Evolutionary conservation across 2,113 vertebrate genomes (phyloP), one percentile per base, ranked within the genome.

Genomic region (Gymnocephalus cernua): DNA sequence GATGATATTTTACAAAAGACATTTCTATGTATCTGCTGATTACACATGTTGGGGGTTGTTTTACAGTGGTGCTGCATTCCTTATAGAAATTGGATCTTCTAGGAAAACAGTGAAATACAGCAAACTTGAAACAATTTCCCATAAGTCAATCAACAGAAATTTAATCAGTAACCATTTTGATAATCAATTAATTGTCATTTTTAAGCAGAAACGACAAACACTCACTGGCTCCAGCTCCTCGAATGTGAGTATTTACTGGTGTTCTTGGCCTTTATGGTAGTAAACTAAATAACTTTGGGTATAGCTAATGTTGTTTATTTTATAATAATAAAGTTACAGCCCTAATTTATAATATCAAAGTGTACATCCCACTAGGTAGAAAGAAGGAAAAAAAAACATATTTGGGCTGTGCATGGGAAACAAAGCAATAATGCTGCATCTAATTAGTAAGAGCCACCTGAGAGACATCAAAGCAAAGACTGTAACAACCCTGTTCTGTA

Each of bases 381-480:
- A 32, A 32, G 32, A 32, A 32, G 32, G 47, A 14, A 10, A 6
- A 19, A 45, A 44, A 57, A 32, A 51, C 3, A 57, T 4, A 44
- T 2, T 2, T 7, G 14, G 2, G 50, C 18, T 56, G 14, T 23
- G 14, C n/a, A 38, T 32, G 25, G 10, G 3, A 10, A 38, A 74
- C n/a, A 65, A 27, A 47, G 27, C 48, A 45, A 21, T 25, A 59
- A 38, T 51, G 44, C 57, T 50, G 64, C 15, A n/a, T 51, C 18
- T 27, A 16, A 62, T 53, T 56, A 23, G 21, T 57, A 48, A 57
- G 21, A 67, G 25, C 25, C 51, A 66, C 66, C 73, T 53, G 77
- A 76, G 83, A 75, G 19, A 80, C 51, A 54, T 65, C 45, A 76
- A 65, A 59, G 59, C 35, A 59, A 38, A 54, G 21, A 35, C 0